phyloP scores from a whole-genome alignment of 2,888 invertebrate species.

The Drosophila vallismaia region DNA sequence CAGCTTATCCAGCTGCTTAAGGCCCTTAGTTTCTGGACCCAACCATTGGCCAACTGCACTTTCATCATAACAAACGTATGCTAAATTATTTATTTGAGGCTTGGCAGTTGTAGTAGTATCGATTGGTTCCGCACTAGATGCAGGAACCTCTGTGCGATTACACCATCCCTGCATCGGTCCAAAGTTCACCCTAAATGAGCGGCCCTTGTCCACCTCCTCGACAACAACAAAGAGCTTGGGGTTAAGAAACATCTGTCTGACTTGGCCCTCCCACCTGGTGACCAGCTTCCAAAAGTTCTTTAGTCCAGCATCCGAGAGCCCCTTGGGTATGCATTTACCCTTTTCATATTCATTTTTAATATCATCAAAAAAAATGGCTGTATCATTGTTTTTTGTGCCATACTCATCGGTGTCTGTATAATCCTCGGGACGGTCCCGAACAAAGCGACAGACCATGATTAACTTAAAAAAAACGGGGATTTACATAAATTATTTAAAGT shows the following conservation, averaged over 20 bases:
- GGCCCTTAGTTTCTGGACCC: constrained; percentile 10
- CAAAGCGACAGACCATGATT: neutral
- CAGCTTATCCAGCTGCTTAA: constrained; percentile 1
- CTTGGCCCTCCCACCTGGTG: constrained; percentile 32
- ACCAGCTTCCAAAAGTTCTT: constrained; percentile 19
- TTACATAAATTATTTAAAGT: neutral
- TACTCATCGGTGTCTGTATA: neutral
- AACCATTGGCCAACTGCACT: constrained; percentile 39
- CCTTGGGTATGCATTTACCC: constrained; percentile 22
- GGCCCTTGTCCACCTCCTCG: neutral
- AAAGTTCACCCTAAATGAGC: neutral
- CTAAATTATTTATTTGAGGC: neutral
- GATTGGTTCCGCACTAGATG: neutral
- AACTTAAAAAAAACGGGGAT: neutral
- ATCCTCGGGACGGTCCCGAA: neutral
- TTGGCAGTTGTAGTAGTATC: neutral
- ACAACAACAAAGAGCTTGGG: constrained; percentile 3
- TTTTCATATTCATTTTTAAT: neutral
- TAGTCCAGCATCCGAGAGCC: neutral
- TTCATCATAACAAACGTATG: constrained; percentile 6
- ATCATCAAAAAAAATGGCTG: too few relatives aligned
- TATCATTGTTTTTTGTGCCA: neutral
- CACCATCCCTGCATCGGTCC: constrained; percentile 12
- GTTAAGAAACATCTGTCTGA: constrained; percentile 1
- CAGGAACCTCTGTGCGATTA: neutral